These are phyloP conservation scores for Mycetomoellerius zeteki DNA, from an alignment of 1,140 invertebrate species.

Conservation along the genomic window DNA sequence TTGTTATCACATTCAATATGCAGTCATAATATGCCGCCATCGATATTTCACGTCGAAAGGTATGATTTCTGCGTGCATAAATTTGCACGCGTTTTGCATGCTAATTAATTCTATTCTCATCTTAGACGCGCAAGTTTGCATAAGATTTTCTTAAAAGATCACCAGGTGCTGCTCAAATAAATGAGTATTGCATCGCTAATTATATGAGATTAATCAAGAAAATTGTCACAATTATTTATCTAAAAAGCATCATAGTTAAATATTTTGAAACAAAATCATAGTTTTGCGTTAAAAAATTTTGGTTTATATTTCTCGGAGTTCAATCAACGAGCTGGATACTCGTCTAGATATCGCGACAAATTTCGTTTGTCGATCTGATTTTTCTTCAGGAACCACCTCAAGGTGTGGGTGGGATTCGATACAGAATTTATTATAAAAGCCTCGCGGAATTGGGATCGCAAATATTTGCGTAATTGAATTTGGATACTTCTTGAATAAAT, in stretches of 20 bases:
- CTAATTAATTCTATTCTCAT: not conserved
- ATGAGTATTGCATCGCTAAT: not conserved
- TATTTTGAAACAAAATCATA: not conserved
- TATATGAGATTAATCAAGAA: not conserved
- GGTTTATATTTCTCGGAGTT: not conserved
- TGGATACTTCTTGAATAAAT: not conserved
- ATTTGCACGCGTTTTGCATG: conserved; percentile 16
- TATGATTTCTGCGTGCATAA: conserved; percentile 13
- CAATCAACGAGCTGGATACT: not conserved
- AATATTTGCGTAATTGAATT: conserved; percentile 14
- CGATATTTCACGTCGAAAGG: not conserved
- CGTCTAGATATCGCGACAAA: too few relatives aligned
- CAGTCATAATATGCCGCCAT: not conserved
- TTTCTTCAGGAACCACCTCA: too few relatives aligned
- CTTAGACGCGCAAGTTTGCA: not conserved
- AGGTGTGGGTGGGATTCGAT: too few relatives aligned
- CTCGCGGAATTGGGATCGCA: not conserved
- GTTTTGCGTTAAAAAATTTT: not conserved
- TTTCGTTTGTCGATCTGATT: not conserved
- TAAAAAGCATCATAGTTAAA: not conserved
- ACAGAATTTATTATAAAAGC: conserved; percentile 8
- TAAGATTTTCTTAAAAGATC: not conserved
- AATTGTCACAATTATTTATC: not conserved
- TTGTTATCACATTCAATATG: conserved; percentile 7
- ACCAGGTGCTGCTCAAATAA: not conserved